Base-by-base conservation (phyloP, 2,113 vertebrate genomes). In the Paracanthobrama guichenoti region DNA sequence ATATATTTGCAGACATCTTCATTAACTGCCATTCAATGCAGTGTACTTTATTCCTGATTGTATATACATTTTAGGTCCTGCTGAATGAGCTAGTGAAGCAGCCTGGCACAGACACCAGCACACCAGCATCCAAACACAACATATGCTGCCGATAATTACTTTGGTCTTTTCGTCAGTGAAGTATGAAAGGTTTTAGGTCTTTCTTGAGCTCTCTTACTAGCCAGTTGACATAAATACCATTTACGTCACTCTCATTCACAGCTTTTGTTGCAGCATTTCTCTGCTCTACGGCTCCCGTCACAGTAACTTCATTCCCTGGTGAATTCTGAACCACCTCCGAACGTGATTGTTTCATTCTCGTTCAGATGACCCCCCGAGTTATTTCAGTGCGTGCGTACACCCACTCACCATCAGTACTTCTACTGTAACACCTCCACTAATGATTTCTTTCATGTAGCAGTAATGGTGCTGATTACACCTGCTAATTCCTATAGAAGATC, bases 291-390 rank as follows among this genome's bases (percentile, higher is more conserved):
- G 64, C 44, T 77, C 20, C 31, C 2, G n/a, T 59, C 67, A 22
- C 76, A 87, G 67, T 46, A 24, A 78, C 74, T 85, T 79, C 4
- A 77, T 66, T 74, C 83, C 79, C 35, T 35, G 44, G 39, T 60
- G 69, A 50, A 46, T 71, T 84, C 69, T 71, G 72, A 84, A 60
- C 53, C 62, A 83, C 57, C 67, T 83, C 76, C 83, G 74, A 75
- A 50, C 31, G 44, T 24, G 44, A 55, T 80, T 82, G 79, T 82
- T 85, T 82, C 64, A 67, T 66, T 80, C 78, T 82, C 28, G 22
- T 71, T 64, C 59, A 82, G 67, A 87, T 85, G 79, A 75, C 71
- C 26, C 35, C 42, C 60, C 72, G 39, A 82, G 44, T 85, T 87
- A 77, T 87, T 85, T 42, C 31, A 18, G 79, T 79, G 64, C 64